Conservation (phyloP, 2,888 invertebrate species). For the Odontothrips loti region DNA sequence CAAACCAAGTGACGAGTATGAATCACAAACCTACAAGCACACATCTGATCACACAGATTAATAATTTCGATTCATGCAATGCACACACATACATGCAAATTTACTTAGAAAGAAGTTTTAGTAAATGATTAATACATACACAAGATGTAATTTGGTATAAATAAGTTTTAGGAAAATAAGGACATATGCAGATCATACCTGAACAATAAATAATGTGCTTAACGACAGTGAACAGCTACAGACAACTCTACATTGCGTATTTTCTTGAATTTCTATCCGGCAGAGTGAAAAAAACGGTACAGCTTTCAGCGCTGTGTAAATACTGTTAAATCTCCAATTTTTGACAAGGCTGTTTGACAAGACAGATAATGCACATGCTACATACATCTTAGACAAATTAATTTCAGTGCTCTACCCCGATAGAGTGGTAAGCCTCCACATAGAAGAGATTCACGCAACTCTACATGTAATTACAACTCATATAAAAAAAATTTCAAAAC, state of each 20-base stretch:
- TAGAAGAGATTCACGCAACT: background rate
- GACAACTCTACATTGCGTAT: background rate
- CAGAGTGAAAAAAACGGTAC: background rate
- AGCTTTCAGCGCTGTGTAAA: background rate
- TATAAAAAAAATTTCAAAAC: slow-evolving; percentile 17
- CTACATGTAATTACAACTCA: background rate
- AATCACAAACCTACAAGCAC: background rate
- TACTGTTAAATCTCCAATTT: background rate
- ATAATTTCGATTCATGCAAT: background rate
- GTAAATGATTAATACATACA: background rate
- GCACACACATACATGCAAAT: background rate
- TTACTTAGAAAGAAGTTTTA: background rate
- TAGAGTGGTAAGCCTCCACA: background rate
- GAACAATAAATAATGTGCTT: background rate
- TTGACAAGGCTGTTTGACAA: background rate
- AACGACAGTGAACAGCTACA: background rate
- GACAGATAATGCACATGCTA: background rate
- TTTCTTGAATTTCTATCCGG: background rate
- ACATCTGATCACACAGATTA: background rate
- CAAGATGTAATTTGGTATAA: background rate
- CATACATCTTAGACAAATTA: too few species aligned
- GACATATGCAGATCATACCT: background rate
- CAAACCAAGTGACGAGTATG: too few species aligned
- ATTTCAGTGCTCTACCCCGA: too few species aligned
- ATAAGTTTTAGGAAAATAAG: background rate